These are phyloP conservation scores for Tipula helvola DNA, from an alignment of 2,888 invertebrate species.

Conservation along the genomic window DNA sequence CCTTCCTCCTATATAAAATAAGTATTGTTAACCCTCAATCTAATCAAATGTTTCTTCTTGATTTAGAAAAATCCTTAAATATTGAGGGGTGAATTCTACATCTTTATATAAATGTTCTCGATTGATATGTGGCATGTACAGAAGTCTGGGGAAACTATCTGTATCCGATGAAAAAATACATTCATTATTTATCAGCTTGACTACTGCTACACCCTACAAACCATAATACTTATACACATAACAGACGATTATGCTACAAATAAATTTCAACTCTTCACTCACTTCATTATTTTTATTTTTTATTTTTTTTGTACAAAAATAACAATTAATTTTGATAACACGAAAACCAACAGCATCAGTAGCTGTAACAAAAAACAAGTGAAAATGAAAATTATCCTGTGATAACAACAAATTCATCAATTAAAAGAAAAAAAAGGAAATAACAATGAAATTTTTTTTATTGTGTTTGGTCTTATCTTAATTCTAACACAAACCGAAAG, in stretches of 20 bases:
- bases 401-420: slow-evolving; percentile 4
- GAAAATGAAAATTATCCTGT: slow-evolving; percentile 4
- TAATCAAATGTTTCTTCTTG: neutral
- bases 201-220: neutral
- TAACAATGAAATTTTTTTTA: neutral
- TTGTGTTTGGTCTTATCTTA: neutral
- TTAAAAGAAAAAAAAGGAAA: neutral
- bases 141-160: neutral
- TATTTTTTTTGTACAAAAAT: neutral
- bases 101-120: neutral
- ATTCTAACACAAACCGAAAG: neutral
- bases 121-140: neutral
- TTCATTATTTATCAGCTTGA: neutral
- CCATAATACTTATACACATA: neutral
- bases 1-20: neutral
- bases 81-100: neutral
- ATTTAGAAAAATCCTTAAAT: neutral
- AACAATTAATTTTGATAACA: slow-evolving; percentile 4
- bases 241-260: neutral
- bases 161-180: neutral
- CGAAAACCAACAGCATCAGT: neutral
- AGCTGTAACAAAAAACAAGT: neutral
- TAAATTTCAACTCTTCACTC: slow-evolving; percentile 4
- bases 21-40: neutral
- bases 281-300: neutral